These are phyloP conservation scores for Drosophila hydei DNA, from an alignment of 1,140 invertebrate species.

Conservation along the genomic window DNA sequence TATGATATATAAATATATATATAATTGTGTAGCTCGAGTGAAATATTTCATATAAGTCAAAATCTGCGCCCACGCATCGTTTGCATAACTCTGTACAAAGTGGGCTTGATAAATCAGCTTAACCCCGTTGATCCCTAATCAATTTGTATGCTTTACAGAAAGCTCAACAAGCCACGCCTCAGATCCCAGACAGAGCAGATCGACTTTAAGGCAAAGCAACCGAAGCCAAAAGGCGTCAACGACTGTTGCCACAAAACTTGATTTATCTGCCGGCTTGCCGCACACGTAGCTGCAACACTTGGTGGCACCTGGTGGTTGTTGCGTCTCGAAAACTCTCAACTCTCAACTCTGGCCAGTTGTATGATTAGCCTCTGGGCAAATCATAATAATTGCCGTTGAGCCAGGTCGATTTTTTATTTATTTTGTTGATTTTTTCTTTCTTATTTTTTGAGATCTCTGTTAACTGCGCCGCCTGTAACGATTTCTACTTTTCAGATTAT, in stretches of 20 bases:
- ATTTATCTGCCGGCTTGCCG: conserved; percentile 42
- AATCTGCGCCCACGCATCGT: background rate
- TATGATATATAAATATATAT: background rate
- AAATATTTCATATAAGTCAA: background rate
- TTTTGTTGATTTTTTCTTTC: background rate
- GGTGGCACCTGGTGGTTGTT: too few relatives aligned
- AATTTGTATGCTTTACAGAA: conserved; percentile 40
- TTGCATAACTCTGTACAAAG: background rate
- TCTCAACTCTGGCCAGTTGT: conserved; percentile 24
- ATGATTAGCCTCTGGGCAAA: conserved; percentile 33
- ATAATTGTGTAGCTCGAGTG: background rate
- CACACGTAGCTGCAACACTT: conserved; percentile 31
- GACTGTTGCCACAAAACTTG: conserved; percentile 32
- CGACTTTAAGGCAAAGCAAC: conserved; percentile 10
- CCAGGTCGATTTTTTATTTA: conserved; percentile 6
- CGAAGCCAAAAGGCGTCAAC: conserved; percentile 36
- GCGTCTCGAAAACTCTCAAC: background rate
- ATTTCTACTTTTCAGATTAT: conserved; percentile 21
- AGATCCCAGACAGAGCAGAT: conserved; percentile 10
- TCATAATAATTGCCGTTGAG: conserved; percentile 37
- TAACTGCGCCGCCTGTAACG: conserved; percentile 9
- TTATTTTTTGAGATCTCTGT: conserved; percentile 26
- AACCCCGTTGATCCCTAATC: conserved; percentile 36
- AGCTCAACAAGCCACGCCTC: conserved; percentile 21
- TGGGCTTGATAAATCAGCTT: conserved; percentile 24